These are phyloP conservation scores for Lithodes maja DNA, from an alignment of 2,888 invertebrate genomes.

Conservation along the genomic window DNA sequence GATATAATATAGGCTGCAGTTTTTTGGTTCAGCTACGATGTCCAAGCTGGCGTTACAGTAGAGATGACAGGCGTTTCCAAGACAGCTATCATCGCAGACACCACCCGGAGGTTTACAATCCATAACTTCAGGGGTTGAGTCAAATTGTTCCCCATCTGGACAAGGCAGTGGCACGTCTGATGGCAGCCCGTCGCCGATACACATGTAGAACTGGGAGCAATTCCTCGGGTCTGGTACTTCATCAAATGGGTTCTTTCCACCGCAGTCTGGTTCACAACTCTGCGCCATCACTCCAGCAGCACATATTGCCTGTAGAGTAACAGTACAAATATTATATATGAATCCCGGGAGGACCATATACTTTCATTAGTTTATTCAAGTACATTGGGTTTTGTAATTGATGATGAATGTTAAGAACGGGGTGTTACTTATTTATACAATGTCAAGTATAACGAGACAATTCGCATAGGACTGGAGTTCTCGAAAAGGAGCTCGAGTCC, in stretches of 20 bases:
- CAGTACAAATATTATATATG: background rate
- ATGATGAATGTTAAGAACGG: no score
- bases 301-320: background rate
- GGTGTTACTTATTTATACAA: no score
- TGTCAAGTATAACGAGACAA: background rate
- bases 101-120: background rate
- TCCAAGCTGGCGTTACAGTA: background rate
- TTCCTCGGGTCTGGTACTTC: background rate
- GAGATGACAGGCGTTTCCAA: background rate
- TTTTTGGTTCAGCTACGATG: background rate
- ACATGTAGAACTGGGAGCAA: slow-evolving; percentile 6
- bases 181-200: background rate
- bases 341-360: background rate
- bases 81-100: background rate
- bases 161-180: background rate
- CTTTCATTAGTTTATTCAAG: no score
- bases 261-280: background rate
- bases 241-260: background rate
- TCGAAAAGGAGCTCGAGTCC: no score
- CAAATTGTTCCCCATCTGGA: background rate
- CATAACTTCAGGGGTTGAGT: background rate
- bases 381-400: no score
- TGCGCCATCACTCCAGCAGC: slow-evolving; percentile 6
- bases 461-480: background rate
- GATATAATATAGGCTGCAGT: background rate